These are phyloP conservation scores for Pocota personata DNA, from an alignment of 2,888 invertebrate genomes.

Conservation along the genomic window DNA sequence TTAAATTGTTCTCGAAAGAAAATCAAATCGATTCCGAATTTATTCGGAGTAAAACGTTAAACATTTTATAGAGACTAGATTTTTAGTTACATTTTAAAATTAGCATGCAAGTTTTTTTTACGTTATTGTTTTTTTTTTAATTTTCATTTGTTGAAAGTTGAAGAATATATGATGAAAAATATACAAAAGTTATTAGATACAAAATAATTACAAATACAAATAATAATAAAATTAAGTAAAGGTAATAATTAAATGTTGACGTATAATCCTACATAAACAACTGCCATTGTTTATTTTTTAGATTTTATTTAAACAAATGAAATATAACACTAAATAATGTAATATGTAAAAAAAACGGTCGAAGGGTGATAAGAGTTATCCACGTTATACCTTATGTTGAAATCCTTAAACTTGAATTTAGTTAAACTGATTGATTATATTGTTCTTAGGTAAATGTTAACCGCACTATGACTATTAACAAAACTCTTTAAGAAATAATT, in stretches of 20 bases:
- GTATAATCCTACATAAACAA: slow-evolving; percentile 70
- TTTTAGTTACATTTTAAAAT: slow-evolving; percentile 18
- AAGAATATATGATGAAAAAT: slow-evolving; percentile 54
- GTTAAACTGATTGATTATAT: slow-evolving; percentile 4
- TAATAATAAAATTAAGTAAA: slow-evolving; percentile 57
- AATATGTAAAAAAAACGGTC: slow-evolving; percentile 22
- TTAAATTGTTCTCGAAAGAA: slow-evolving; percentile 98
- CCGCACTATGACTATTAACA: slow-evolving; percentile 24
- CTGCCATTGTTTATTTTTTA: slow-evolving; percentile 66
- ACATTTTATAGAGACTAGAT: slow-evolving; percentile 49
- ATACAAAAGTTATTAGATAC: slow-evolving; percentile 64
- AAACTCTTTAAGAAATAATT: slow-evolving; percentile 34
- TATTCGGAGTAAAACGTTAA: slow-evolving; percentile 83
- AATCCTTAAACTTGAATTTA: slow-evolving; percentile 32
- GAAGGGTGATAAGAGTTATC: slow-evolving; percentile 34
- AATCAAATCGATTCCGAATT: slow-evolving; percentile 86
- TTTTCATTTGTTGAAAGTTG: slow-evolving; percentile 57
- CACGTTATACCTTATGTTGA: slow-evolving; percentile 8
- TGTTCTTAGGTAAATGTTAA: slow-evolving; percentile 52
- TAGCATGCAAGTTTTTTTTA: slow-evolving; percentile 30
- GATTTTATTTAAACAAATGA: slow-evolving; percentile 28
- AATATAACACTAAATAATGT: neutral
- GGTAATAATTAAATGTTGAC: slow-evolving; percentile 68
- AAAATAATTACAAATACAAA: slow-evolving; percentile 2
- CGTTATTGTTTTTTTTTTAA: neutral